phyloP scores from a whole-genome alignment of 2,888 invertebrate species.

The Ceramica pisi region DNA sequence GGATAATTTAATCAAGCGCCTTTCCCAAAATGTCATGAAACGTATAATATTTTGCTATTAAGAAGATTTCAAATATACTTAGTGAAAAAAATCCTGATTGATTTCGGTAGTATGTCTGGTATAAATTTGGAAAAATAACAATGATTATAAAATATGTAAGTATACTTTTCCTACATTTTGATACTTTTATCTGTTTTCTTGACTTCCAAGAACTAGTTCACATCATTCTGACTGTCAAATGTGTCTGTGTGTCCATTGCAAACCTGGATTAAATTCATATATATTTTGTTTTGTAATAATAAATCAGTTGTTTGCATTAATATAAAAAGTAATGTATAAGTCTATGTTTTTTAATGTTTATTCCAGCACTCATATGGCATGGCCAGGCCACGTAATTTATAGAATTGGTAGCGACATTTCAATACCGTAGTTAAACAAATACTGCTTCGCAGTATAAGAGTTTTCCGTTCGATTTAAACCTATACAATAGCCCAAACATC shows the following conservation, averaged over 20 bases:
- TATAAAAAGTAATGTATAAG: too few relatives aligned
- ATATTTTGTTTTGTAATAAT: too few relatives aligned
- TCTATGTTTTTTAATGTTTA: too few relatives aligned
- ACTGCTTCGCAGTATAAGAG: too few relatives aligned
- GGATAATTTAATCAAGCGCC: too few relatives aligned
- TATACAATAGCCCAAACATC: too few relatives aligned
- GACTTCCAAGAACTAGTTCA: background rate
- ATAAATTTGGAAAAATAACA: slow-evolving; percentile 6
- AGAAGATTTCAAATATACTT: background rate
- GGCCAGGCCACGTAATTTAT: too few relatives aligned
- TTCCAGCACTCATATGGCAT: too few relatives aligned
- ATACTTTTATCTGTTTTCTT: background rate
- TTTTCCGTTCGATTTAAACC: too few relatives aligned
- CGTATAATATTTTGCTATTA: background rate
- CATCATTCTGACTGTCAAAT: background rate
- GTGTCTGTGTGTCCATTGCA: background rate
- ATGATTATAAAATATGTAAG: slow-evolving; percentile 47
- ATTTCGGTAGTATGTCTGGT: slow-evolving; percentile 17
- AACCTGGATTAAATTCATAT: background rate
- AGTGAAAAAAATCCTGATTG: background rate
- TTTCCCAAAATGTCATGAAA: slow-evolving; percentile 1
- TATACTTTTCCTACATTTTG: background rate
- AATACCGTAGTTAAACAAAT: too few relatives aligned
- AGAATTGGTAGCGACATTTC: too few relatives aligned
- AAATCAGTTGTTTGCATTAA: too few relatives aligned